These are phyloP conservation scores for Lepidocyrtoides sp. DNA, from an alignment of 2,888 invertebrate genomes.

Conservation along the genomic window DNA sequence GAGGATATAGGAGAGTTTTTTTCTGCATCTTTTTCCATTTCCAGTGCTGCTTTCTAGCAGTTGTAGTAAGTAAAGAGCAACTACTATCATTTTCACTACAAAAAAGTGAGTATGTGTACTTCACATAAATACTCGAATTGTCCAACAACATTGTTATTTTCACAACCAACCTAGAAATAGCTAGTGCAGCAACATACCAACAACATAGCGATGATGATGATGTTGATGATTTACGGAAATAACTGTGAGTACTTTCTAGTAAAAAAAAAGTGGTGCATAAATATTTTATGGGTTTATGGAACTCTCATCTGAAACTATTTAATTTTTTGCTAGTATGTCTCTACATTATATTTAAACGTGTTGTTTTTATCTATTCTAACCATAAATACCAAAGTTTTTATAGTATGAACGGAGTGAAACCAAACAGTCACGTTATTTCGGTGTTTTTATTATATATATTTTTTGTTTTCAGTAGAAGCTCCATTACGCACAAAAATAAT, in stretches of 20 bases:
- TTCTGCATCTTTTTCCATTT: not conserved
- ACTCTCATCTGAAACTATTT: slow-evolving; percentile 41
- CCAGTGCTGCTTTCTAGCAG: not conserved
- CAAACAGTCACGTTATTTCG: no score
- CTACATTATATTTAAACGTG: not conserved
- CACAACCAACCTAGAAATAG: not conserved
- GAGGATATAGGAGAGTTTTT: slow-evolving; percentile 20
- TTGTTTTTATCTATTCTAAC: not conserved
- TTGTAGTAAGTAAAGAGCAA: not conserved
- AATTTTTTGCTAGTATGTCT: not conserved
- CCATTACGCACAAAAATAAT: not conserved
- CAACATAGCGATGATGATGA: not conserved
- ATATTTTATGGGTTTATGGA: slow-evolving; percentile 12
- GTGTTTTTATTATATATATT: not conserved
- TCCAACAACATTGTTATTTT: not conserved
- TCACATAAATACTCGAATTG: not conserved
- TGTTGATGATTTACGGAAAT: no score
- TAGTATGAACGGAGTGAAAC: not conserved
- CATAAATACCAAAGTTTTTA: not conserved
- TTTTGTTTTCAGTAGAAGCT: not conserved
- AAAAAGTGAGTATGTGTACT: not conserved
- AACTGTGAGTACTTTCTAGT: not conserved
- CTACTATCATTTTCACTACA: not conserved
- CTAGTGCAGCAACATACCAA: not conserved
- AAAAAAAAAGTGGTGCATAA: not conserved